These are phyloP conservation scores for Ophraella communa DNA, from an alignment of 2,888 invertebrate genomes.

Conservation along the genomic window DNA sequence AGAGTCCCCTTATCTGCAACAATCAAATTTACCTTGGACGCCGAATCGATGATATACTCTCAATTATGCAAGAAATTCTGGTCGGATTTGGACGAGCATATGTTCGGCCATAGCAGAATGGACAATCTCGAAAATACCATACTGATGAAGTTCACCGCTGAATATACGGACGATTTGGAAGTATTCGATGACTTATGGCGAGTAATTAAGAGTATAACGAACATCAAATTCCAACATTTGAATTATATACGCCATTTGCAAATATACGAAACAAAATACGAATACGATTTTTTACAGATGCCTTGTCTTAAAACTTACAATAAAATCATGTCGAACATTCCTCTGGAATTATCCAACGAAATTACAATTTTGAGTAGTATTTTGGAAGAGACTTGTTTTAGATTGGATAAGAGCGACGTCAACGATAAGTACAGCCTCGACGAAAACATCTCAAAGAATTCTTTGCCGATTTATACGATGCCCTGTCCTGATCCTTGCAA, in stretches of 20 bases:
- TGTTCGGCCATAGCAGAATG: conserved; percentile 29
- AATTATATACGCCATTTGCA: conserved; percentile 44
- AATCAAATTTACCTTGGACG: conserved; percentile 24
- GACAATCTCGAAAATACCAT: conserved; percentile 42
- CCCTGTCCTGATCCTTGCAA: conserved; percentile 8
- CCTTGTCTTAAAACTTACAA: conserved; percentile 41
- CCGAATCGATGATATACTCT: not conserved
- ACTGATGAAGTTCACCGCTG: conserved; percentile 38
- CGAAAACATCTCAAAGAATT: not conserved
- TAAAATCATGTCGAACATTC: conserved; percentile 36
- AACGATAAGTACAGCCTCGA: conserved; percentile 4
- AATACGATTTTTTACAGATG: conserved; percentile 29
- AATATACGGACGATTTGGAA: conserved; percentile 11
- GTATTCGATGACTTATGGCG: conserved; percentile 41
- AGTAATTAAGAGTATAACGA: conserved; percentile 39
- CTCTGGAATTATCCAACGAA: conserved; percentile 39
- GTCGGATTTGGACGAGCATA: conserved; percentile 31
- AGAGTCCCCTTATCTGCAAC: conserved; percentile 40
- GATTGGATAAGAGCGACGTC: conserved; percentile 20
- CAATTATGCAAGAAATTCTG: conserved; percentile 25
- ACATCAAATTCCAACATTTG: conserved; percentile 46
- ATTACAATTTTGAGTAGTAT: conserved; percentile 41
- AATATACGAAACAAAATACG: conserved; percentile 29
- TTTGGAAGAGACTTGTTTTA: conserved; percentile 40
- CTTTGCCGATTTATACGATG: not conserved